Conservation (phyloP, 2,113 vertebrate species). For the Lota lota region DNA sequence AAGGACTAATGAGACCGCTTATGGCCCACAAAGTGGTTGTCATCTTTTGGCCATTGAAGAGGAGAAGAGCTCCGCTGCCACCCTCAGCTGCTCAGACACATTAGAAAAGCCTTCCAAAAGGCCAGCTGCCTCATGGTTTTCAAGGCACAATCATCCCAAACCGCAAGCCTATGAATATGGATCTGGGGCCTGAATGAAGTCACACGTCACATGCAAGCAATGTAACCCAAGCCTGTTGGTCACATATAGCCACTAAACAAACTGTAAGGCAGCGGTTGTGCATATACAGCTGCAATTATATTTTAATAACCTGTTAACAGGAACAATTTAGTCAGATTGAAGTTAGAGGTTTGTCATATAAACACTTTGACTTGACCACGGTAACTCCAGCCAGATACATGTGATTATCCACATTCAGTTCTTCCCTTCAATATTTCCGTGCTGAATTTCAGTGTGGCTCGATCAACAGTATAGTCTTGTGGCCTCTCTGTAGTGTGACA, state of each 20-base stretch:
- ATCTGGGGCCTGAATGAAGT: constrained; percentile 30
- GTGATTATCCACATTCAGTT: too few relatives aligned
- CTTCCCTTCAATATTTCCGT: not conserved
- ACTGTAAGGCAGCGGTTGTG: too few relatives aligned
- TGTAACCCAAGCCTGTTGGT: too few relatives aligned
- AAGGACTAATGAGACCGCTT: constrained; percentile 71
- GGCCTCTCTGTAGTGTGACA: too few relatives aligned
- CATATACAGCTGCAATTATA: too few relatives aligned
- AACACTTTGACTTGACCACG: not conserved
- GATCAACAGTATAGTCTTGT: too few relatives aligned
- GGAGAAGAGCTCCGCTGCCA: constrained; percentile 57
- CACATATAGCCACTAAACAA: too few relatives aligned
- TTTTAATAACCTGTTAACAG: too few relatives aligned
- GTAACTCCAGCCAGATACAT: not conserved
- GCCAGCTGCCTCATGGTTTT: constrained; percentile 68
- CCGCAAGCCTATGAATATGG: constrained; percentile 50
- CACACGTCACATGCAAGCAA: constrained; percentile 7
- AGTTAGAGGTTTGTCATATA: not conserved
- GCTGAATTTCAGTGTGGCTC: too few relatives aligned
- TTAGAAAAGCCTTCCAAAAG: constrained; percentile 60
- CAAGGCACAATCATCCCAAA: constrained; percentile 58
- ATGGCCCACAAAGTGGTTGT: constrained; percentile 73
- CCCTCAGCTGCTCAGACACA: constrained; percentile 73
- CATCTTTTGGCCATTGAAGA: constrained; percentile 69
- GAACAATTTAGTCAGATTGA: too few relatives aligned